These are phyloP conservation scores for Lampropteryx suffumata DNA, from an alignment of 2,888 invertebrate genomes.

Conservation along the genomic window DNA sequence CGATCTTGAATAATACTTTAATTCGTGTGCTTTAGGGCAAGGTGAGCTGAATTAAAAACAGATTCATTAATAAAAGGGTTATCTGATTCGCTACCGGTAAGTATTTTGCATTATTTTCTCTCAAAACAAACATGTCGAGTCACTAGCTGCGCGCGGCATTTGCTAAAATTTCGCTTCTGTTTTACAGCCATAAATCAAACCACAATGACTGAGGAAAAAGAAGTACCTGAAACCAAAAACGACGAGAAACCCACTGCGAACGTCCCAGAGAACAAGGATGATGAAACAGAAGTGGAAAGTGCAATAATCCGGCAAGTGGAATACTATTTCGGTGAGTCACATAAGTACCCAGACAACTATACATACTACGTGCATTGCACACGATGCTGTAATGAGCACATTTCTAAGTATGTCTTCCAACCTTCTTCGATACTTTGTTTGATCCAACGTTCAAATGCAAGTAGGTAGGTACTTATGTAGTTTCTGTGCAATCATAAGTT, in stretches of 20 bases:
- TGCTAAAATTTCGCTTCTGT: not conserved
- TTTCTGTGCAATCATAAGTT: no score
- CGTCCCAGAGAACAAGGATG: slow-evolving; percentile 46
- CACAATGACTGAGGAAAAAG: slow-evolving; percentile 69
- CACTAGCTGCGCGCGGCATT: not conserved
- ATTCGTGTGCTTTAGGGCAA: not conserved
- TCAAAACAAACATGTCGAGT: slow-evolving; percentile 1
- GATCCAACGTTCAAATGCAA: not conserved
- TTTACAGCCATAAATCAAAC: slow-evolving; percentile 30
- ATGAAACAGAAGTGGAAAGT: slow-evolving; percentile 73
- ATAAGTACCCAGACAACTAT: not conserved
- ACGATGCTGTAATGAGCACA: not conserved
- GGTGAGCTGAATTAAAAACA: not conserved
- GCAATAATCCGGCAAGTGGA: slow-evolving; percentile 87
- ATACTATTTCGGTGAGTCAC: slow-evolving; percentile 82
- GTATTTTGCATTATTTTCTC: not conserved
- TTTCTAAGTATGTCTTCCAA: no score
- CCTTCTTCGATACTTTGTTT: no score
- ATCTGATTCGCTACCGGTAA: not conserved
- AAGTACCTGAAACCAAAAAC: slow-evolving; percentile 57
- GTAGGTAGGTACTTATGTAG: no score
- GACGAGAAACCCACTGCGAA: slow-evolving; percentile 48
- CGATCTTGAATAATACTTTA: not conserved
- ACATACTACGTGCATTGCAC: not conserved
- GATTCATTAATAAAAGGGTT: no score